Conservation (phyloP, 2,888 invertebrate species). For the Drosophila quinaria region DNA sequence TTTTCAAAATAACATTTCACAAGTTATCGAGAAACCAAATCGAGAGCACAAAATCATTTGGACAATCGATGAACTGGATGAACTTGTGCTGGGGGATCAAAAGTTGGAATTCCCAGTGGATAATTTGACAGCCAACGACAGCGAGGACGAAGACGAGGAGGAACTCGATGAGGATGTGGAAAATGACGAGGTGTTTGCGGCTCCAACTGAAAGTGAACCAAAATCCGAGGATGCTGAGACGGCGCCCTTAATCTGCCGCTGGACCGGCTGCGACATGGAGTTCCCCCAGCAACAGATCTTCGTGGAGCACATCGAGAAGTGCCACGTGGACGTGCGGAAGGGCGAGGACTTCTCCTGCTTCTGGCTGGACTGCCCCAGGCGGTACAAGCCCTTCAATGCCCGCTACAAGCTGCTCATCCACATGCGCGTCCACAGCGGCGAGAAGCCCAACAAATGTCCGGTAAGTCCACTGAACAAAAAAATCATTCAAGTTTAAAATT, state of each 20-base stretch:
- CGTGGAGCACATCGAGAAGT: slow-evolving; percentile 93
- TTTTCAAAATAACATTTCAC: slow-evolving; percentile 80
- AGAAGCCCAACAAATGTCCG: slow-evolving; percentile 98
- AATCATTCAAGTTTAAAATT: too few relatives aligned
- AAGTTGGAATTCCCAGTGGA: slow-evolving; percentile 3
- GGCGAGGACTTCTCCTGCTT: slow-evolving; percentile 96
- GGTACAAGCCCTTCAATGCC: slow-evolving; percentile 96
- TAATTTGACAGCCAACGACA: slow-evolving; percentile 31
- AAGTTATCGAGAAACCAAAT: slow-evolving; percentile 81
- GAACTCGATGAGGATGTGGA: slow-evolving; percentile 52
- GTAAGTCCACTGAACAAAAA: slow-evolving; percentile 88
- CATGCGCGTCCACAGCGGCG: slow-evolving; percentile 98
- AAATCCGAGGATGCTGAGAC: background rate
- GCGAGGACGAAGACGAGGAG: slow-evolving; percentile 56
- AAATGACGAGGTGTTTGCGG: slow-evolving; percentile 60
- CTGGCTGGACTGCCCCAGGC: slow-evolving; percentile 96
- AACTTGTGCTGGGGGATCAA: slow-evolving; percentile 52
- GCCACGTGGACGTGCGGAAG: slow-evolving; percentile 94
- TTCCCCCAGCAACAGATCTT: slow-evolving; percentile 93
- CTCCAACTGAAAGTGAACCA: slow-evolving; percentile 17
- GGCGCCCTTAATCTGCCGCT: slow-evolving; percentile 88
- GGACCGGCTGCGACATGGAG: slow-evolving; percentile 93
- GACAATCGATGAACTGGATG: slow-evolving; percentile 84
- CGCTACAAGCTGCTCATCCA: slow-evolving; percentile 96
- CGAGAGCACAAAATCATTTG: slow-evolving; percentile 85